These are phyloP conservation scores for Aplysia californica DNA, from an alignment of 1,140 invertebrate genomes.

Conservation along the genomic window DNA sequence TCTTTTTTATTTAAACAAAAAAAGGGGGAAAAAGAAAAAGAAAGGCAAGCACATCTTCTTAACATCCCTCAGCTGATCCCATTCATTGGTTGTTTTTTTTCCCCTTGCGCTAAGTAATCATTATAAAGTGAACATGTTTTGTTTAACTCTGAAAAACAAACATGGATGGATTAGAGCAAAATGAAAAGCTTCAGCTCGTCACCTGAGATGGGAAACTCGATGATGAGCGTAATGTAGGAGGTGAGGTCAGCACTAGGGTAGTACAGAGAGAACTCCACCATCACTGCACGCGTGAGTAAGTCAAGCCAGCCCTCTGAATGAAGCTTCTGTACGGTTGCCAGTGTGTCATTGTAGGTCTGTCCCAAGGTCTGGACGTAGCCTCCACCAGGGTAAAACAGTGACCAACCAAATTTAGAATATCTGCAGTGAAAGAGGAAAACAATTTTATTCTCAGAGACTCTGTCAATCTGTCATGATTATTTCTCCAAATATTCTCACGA, in stretches of 20 bases:
- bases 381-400: constrained; percentile 46
- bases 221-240: constrained; percentile 42
- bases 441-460: no score
- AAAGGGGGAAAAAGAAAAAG: not conserved
- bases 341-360: constrained; percentile 43
- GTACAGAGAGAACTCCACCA: constrained; percentile 71
- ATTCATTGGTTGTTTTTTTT: no score
- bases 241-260: constrained; percentile 64
- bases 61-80: no score
- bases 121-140: no score
- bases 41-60: not conserved
- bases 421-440: constrained; percentile 11
- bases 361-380: constrained; percentile 55
- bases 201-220: constrained; percentile 70
- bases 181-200: no score
- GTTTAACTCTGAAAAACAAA: no score
- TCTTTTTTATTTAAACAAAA: not conserved
- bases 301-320: constrained; percentile 51
- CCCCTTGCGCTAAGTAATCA: no score
- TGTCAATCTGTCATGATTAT: no score
- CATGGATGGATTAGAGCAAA: no score
- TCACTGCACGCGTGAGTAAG: constrained; percentile 68
- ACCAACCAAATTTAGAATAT: constrained; percentile 31
- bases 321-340: constrained; percentile 41
- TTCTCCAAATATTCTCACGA: not conserved